A percentile compares a stretch with the other conserved stretches of the same genome.
Conservation (phyloP, 2,113 vertebrate genomes). For the Diglossa brunneiventris region DNA sequence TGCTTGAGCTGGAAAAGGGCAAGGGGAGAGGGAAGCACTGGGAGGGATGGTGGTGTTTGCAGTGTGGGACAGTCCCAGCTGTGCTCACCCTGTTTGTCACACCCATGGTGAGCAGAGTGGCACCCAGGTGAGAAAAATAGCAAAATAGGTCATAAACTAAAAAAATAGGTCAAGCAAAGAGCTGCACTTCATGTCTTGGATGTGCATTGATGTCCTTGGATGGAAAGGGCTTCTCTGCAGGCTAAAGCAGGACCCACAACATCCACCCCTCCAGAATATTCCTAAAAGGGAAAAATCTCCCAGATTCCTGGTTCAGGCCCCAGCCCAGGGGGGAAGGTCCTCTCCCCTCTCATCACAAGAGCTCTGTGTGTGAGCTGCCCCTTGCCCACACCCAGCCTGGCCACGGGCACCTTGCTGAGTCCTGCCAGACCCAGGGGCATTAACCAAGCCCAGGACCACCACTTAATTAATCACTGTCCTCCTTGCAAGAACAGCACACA, state of each 20-base stretch:
- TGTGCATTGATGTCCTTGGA: fast-evolving
- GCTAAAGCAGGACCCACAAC: fast-evolving
- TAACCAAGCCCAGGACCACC: not conserved
- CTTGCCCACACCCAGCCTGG: not conserved
- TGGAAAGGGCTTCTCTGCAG: not conserved
- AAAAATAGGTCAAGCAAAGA: not conserved
- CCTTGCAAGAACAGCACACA: not conserved
- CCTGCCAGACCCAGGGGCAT: not conserved
- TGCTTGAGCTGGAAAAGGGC: not conserved
- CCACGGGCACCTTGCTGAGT: not conserved
- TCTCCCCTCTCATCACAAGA: not conserved
- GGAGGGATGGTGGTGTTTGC: not conserved
- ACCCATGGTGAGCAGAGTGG: not conserved
- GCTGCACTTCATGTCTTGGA: not conserved
- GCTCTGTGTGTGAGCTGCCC: not conserved
- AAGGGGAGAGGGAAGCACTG: not conserved
- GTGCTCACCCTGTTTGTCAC: not conserved
- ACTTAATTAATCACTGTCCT: not conserved
- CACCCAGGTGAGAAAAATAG: not conserved
- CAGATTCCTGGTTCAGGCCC: not conserved
- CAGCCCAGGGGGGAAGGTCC: not conserved
- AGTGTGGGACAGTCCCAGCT: fast-evolving
- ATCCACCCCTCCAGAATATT: not conserved
- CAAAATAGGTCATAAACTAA: not conserved
- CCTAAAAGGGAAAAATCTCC: not conserved